Conservation (phyloP, 2,113 vertebrate genomes). For the Paramormyrops kingsleyae region DNA sequence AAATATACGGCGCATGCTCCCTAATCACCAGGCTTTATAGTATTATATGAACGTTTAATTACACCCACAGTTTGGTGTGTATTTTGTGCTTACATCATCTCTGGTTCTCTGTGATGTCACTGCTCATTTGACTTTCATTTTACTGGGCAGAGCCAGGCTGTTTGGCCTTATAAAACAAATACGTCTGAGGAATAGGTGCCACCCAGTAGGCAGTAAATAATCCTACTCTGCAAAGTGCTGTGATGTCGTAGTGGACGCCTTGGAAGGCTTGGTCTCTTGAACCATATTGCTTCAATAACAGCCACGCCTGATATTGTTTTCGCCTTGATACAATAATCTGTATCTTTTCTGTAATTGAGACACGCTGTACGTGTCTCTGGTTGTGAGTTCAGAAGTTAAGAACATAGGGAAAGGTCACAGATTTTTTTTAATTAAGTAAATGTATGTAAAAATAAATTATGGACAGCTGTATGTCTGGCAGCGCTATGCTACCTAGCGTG, state of each 20-base stretch:
- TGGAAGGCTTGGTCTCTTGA: background rate
- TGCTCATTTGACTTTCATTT: background rate
- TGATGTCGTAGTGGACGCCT: background rate
- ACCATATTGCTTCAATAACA: background rate
- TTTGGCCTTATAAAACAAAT: background rate
- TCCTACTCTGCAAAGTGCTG: background rate
- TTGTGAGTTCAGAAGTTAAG: background rate
- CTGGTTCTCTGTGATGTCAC: background rate
- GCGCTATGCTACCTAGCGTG: background rate
- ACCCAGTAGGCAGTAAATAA: background rate
- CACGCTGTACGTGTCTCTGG: background rate
- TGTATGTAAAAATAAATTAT: background rate
- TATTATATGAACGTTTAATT: background rate
- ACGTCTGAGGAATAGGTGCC: background rate
- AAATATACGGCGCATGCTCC: background rate
- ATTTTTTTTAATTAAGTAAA: background rate
- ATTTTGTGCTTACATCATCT: background rate
- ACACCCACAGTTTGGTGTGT: background rate
- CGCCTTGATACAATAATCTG: background rate
- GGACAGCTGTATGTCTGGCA: background rate
- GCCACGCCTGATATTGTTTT: background rate
- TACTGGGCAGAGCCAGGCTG: background rate
- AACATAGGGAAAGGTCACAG: background rate
- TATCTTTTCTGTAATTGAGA: background rate
- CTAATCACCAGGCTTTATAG: background rate